These are phyloP conservation scores for Mizuhopecten yessoensis DNA, from an alignment of 1,140 invertebrate genomes.

Conservation along the genomic window DNA sequence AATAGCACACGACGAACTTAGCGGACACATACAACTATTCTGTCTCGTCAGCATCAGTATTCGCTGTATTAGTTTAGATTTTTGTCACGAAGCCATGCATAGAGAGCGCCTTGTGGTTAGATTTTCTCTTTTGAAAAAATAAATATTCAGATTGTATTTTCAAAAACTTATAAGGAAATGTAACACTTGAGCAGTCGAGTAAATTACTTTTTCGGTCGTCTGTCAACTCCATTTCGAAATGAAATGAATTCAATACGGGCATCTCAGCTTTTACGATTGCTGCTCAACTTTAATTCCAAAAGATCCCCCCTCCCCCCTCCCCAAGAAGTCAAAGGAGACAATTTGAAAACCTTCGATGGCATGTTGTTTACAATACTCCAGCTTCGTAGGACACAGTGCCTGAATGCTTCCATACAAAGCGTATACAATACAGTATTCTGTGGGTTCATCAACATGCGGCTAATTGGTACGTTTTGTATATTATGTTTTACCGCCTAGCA, in stretches of 20 bases:
- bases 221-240: neutral
- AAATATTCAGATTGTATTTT: neutral
- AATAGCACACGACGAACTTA: no score
- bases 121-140: neutral
- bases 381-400: neutral
- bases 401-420: neutral
- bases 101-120: neutral
- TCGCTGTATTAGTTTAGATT: no score
- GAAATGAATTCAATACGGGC: neutral
- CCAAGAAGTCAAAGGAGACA: neutral
- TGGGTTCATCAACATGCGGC: neutral
- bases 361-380: neutral
- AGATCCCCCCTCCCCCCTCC: no score
- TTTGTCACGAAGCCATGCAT: neutral
- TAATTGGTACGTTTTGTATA: neutral
- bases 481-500: neutral
- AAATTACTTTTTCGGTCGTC: conserved; percentile 28
- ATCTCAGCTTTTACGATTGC: neutral
- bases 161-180: neutral
- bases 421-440: neutral
- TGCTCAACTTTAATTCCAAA: neutral
- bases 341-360: neutral
- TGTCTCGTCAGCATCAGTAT: no score
- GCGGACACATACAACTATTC: no score
- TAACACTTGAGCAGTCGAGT: neutral